Percentiles rank a stretch among this genome's conserved stretches.
Conservation (phyloP, 1,140 invertebrate species). For the Manduca sexta region DNA sequence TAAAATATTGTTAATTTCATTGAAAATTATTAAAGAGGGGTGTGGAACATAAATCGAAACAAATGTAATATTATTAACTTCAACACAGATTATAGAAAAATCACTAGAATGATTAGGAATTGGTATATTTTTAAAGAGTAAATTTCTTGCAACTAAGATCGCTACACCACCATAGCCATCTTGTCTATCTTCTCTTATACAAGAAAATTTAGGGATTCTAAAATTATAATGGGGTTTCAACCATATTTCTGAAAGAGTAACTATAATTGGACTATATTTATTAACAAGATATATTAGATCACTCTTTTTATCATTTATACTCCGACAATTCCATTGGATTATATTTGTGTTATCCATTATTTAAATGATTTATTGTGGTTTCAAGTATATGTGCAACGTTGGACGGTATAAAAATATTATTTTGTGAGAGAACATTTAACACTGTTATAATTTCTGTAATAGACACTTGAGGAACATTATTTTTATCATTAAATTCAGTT, state of each 20-base stretch:
- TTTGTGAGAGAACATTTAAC: constrained; percentile 8
- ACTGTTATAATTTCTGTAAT: constrained; percentile 10
- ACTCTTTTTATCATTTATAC: constrained; percentile 15
- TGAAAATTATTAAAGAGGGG: constrained; percentile 2
- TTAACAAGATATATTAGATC: constrained; percentile 19
- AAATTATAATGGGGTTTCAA: constrained; percentile 15
- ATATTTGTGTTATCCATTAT: constrained; percentile 8
- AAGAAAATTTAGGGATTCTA: constrained; percentile 15
- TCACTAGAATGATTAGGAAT: too few relatives aligned
- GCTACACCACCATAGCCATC: constrained; percentile 16
- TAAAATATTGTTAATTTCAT: constrained; percentile 1
- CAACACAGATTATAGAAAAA: too few relatives aligned
- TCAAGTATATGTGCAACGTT: constrained; percentile 7
- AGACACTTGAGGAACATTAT: neutral
- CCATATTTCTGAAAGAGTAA: constrained; percentile 18
- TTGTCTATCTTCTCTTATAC: constrained; percentile 13
- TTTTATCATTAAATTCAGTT: neutral
- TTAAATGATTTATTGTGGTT: neutral
- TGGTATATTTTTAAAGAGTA: too few relatives aligned
- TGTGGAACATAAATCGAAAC: constrained; percentile 6
- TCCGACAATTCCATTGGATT: constrained; percentile 20
- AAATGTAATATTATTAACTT: too few relatives aligned
- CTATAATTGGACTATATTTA: constrained; percentile 15
- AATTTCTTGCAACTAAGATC: too few relatives aligned
- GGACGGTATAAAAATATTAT: constrained; percentile 8